phyloP scores from a whole-genome alignment of 2,797 vertebrate species.

The Chloroceryle amazona region DNA sequence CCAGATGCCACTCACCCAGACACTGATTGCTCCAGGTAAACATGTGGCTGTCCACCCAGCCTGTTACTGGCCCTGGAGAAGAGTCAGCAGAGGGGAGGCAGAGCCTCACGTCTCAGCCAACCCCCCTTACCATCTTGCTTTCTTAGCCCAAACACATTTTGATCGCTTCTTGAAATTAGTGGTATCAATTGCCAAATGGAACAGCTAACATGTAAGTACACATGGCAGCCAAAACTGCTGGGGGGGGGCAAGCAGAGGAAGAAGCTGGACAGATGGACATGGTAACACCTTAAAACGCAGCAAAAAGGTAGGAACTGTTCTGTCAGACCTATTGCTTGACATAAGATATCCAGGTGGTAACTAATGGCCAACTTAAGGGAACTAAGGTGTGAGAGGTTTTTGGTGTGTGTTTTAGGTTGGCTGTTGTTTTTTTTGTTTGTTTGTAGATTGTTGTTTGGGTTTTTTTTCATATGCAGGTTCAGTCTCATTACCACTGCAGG shows the following conservation, averaged over 20 bases:
- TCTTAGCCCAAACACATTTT: not conserved
- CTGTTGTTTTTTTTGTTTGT: not conserved
- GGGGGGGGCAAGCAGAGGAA: not conserved
- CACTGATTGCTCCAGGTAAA: not conserved
- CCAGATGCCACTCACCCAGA: not conserved
- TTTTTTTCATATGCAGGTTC: not conserved
- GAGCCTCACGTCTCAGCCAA: not conserved
- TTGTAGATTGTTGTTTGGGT: not conserved
- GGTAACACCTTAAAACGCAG: not conserved
- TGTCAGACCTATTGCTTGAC: not conserved
- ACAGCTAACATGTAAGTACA: fast-evolving
- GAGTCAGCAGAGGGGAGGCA: not conserved
- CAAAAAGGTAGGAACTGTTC: not conserved
- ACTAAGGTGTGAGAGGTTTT: fast-evolving
- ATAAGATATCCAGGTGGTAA: not conserved
- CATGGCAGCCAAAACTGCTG: fast-evolving
- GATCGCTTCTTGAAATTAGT: not conserved
- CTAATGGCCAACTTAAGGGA: not conserved
- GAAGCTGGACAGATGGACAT: fast-evolving
- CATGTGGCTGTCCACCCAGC: not conserved
- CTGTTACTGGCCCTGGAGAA: not conserved
- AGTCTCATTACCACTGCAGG: not conserved
- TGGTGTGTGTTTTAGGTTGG: not conserved
- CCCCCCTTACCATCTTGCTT: not conserved
- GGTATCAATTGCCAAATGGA: not conserved